These are phyloP conservation scores for Himalopsyche japonica DNA, from an alignment of 2,888 invertebrate species.

Conservation along the genomic window DNA sequence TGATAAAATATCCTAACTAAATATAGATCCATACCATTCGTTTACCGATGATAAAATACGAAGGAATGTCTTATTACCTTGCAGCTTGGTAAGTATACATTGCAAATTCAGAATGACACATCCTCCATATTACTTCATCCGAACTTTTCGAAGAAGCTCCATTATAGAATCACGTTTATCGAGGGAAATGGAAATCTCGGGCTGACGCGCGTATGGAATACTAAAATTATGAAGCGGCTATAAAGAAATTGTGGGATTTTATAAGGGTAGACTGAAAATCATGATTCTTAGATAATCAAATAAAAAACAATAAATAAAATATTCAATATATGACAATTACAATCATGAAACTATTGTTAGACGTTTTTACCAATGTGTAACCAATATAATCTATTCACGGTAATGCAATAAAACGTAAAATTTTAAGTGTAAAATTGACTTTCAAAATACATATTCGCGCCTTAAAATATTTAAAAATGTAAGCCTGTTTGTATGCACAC, in stretches of 20 bases:
- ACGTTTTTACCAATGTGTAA: too few species aligned
- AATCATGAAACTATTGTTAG: too few species aligned
- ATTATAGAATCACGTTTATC: slow-evolving; percentile 40
- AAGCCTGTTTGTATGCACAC: too few species aligned
- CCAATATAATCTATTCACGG: too few species aligned
- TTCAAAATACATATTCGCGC: too few species aligned
- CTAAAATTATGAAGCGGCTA: slow-evolving; percentile 8
- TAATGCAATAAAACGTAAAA: too few species aligned
- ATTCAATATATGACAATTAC: too few species aligned
- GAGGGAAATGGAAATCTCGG: slow-evolving; percentile 38
- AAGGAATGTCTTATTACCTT: not conserved
- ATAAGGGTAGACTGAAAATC: not conserved
- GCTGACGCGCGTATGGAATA: slow-evolving; percentile 31
- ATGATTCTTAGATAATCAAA: not conserved
- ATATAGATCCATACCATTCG: not conserved
- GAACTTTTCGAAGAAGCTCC: slow-evolving; percentile 15
- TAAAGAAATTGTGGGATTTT: not conserved
- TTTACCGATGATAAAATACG: not conserved
- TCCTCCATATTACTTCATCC: slow-evolving; percentile 24
- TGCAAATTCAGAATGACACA: slow-evolving; percentile 23
- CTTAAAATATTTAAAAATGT: too few species aligned
- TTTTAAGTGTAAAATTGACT: too few species aligned
- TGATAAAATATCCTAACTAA: not conserved
- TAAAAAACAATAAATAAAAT: too few species aligned
- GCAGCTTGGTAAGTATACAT: not conserved